Evolutionary conservation across 23 tunicate genomes (phyloP), one percentile per base, ranked within the genome.

Genomic region (Trididemnum nubilum): DNA sequence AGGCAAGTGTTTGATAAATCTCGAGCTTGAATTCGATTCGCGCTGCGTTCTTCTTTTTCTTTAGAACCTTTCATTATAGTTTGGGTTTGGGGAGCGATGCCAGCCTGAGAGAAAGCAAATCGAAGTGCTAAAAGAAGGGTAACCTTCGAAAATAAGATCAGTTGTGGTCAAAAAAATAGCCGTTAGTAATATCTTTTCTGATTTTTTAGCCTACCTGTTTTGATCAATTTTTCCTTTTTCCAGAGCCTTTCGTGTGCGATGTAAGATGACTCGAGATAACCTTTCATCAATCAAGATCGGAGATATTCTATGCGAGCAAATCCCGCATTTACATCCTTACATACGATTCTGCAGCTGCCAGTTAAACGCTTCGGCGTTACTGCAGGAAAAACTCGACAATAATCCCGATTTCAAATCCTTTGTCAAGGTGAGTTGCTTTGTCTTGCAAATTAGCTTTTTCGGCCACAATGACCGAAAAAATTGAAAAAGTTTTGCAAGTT

Each of bases 181-280:
- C 54, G 15, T 9, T 44, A 44, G 54, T 15, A 9, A 44, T 44
- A 44, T 44, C 15, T 44, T 15, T 44, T 44, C 54, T 9, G 54
- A 44, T 44, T 9, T 44, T 44, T 44, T 15, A 7, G 9, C 54
- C 12, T 9, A 44, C 12, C 54, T 44, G n/a, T n/a, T n/a, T n/a
- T n/a, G n/a, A n/a, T n/a, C n/a, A n/a, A n/a, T 7, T 44, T 44
- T 44, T 7, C 15, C 4, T 61, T 15, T 12, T 76, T 28, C 15
- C 85, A 92, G 97, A 69, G 97, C 97, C 26, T 83, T 92, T n/a
- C 81, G 97, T 27, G 97, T 92, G 12, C 86, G 97, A 38, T 80
- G 84, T 67, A 92, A 82, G 65, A 59, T 82, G 79, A 69, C 85
- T 18, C 80, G 85, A 2, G 92, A 86, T 50, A 83, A 88, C 65